Evolutionary conservation across 1,140 invertebrate species (phyloP).

Genomic region (Pseudomyrmex dendroicus): DNA sequence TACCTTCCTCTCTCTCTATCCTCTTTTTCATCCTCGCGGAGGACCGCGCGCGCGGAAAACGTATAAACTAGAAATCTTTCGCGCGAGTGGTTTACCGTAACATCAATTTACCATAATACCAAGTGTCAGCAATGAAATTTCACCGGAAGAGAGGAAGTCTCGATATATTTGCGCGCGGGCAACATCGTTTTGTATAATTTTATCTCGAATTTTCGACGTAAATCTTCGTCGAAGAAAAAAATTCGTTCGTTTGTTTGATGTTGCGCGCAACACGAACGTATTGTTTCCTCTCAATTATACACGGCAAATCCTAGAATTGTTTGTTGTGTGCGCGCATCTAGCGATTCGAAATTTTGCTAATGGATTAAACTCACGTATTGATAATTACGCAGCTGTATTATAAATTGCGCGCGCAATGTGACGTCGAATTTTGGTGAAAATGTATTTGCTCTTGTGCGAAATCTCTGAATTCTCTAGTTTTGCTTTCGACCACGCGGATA

Average conservation of each 20-base stretch:
- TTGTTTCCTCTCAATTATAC: conserved; percentile 42
- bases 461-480: conserved; percentile 33
- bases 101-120: conserved; percentile 23
- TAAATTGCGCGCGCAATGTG: conserved; percentile 20
- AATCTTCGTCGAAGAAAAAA: background rate
- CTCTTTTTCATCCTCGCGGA: conserved; percentile 3
- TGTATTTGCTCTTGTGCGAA: conserved; percentile 34
- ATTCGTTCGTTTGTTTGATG: background rate
- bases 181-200: background rate
- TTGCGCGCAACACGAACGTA: background rate
- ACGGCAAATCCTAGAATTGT: conserved; percentile 38
- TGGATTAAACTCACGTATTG: conserved; percentile 56
- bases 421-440: conserved; percentile 33
- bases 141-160: background rate
- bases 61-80: conserved; percentile 66
- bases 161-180: background rate
- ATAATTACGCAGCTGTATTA: conserved; percentile 45
- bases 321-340: conserved; percentile 32
- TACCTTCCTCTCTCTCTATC: conserved; percentile 51
- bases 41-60: conserved; percentile 35
- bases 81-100: conserved; percentile 48
- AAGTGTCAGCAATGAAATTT: conserved; percentile 8
- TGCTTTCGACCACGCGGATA: conserved; percentile 38
- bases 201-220: background rate
- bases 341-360: conserved; percentile 55